Percentiles rank a stretch among this genome's conserved stretches.
These are phyloP conservation scores for Diphyllodes magnificus DNA, from an alignment of 2,113 vertebrate species.

Conservation along the genomic window DNA sequence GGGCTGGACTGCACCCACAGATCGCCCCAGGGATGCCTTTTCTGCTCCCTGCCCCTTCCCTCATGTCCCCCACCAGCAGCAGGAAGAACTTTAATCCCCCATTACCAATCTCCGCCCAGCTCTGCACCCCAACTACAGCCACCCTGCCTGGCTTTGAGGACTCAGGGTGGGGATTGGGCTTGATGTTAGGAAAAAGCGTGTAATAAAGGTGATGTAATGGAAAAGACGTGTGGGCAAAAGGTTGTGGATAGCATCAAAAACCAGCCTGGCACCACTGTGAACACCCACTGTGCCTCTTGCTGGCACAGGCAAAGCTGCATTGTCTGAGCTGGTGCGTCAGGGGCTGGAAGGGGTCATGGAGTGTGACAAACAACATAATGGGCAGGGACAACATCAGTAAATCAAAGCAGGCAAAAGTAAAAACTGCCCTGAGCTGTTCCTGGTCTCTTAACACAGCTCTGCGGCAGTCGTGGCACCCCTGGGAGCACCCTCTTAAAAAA, in stretches of 20 bases:
- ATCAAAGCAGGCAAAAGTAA: neutral
- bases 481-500: neutral
- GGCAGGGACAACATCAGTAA: neutral
- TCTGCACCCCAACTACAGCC: neutral
- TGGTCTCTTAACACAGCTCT: neutral
- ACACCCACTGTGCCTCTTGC: fast-evolving
- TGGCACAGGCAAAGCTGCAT: neutral
- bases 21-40: fast-evolving
- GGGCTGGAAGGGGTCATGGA: neutral
- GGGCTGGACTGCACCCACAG: neutral
- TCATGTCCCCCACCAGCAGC: neutral
- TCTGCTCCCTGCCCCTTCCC: neutral
- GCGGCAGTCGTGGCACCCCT: neutral
- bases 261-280: neutral
- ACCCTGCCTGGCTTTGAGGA: neutral
- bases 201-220: constrained; percentile 39
- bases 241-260: neutral
- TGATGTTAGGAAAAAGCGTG: neutral
- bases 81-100: neutral
- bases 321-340: neutral
- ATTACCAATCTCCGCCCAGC: neutral
- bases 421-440: neutral
- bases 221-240: neutral
- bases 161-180: neutral
- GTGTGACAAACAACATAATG: neutral